Conservation (phyloP, 2,888 invertebrate species). For the Fissipunctia ypsillon region DNA sequence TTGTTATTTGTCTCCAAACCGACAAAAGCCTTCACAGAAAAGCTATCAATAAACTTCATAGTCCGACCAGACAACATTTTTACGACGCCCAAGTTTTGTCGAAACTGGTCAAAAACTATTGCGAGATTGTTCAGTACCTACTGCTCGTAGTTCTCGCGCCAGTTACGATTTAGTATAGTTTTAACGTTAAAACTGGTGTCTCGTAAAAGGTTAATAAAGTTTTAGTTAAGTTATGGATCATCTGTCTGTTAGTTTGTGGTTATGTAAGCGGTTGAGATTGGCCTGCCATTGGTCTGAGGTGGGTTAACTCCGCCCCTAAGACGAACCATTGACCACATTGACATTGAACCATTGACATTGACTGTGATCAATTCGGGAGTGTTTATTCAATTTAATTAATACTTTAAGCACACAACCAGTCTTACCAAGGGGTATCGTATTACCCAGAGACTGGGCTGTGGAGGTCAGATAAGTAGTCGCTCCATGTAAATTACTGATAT, state of each 20-base stretch:
- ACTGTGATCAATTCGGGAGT: too few species aligned
- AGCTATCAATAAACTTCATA: conserved; percentile 52
- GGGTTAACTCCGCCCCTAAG: too few species aligned
- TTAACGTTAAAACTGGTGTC: conserved; percentile 47
- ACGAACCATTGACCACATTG: too few species aligned
- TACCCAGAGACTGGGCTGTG: too few species aligned
- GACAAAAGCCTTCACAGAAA: conserved; percentile 8
- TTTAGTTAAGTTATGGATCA: conserved; percentile 38
- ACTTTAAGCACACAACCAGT: too few species aligned
- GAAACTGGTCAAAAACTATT: conserved; percentile 65
- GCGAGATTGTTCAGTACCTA: conserved; percentile 35
- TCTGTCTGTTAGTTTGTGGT: neutral
- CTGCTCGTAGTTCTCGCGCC: conserved; percentile 55
- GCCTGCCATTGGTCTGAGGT: neutral
- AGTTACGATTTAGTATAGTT: conserved; percentile 56
- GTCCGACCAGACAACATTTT: conserved; percentile 58
- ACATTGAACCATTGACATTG: too few species aligned
- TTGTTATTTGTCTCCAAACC: conserved; percentile 11
- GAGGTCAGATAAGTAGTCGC: too few species aligned
- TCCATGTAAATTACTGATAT: too few species aligned
- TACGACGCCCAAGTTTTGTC: conserved; percentile 65
- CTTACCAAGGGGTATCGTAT: too few species aligned
- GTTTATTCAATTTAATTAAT: too few species aligned
- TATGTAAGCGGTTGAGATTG: neutral
- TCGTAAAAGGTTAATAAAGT: conserved; percentile 63